A percentile compares a stretch with the other conserved stretches of the same genome.
Conservation (phyloP, 2,888 invertebrate genomes). For the Eristalis intricaria region DNA sequence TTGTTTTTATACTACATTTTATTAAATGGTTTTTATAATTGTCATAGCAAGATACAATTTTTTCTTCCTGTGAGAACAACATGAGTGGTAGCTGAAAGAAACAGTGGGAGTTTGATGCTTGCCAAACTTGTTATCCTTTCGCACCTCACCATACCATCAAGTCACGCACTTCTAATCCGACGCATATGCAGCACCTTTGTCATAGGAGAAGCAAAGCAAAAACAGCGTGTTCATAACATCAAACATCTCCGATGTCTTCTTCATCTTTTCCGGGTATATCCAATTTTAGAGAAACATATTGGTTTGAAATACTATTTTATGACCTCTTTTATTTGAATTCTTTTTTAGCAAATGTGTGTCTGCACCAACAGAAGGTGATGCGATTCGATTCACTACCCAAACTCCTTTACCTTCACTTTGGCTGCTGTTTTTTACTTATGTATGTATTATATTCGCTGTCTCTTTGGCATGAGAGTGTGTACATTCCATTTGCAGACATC, state of each 20-base stretch:
- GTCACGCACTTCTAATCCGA: neutral
- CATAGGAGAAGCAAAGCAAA: neutral
- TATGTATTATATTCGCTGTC: neutral
- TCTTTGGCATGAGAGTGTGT: conserved; percentile 35
- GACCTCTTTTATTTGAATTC: neutral
- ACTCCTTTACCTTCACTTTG: conserved; percentile 7
- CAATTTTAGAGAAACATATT: neutral
- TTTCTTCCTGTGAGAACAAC: too few relatives aligned
- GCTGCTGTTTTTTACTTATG: conserved; percentile 28
- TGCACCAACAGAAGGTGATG: conserved; percentile 49
- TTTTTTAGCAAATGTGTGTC: conserved; percentile 44
- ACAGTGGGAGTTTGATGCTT: neutral
- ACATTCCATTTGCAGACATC: conserved; percentile 62
- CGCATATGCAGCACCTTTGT: neutral
- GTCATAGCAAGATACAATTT: too few relatives aligned
- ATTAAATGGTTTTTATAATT: too few relatives aligned
- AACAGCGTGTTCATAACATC: neutral
- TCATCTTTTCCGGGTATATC: conserved; percentile 6
- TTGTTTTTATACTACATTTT: too few relatives aligned
- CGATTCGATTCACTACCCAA: conserved; percentile 48
- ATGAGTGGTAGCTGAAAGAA: too few relatives aligned
- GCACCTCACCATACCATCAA: neutral
- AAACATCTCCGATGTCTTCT: neutral
- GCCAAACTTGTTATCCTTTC: neutral
- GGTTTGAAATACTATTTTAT: neutral